A percentile compares a stretch with the other conserved stretches of the same genome.
Conservation (phyloP, 2,888 invertebrate genomes). For the Pyrrhosoma nymphula region DNA sequence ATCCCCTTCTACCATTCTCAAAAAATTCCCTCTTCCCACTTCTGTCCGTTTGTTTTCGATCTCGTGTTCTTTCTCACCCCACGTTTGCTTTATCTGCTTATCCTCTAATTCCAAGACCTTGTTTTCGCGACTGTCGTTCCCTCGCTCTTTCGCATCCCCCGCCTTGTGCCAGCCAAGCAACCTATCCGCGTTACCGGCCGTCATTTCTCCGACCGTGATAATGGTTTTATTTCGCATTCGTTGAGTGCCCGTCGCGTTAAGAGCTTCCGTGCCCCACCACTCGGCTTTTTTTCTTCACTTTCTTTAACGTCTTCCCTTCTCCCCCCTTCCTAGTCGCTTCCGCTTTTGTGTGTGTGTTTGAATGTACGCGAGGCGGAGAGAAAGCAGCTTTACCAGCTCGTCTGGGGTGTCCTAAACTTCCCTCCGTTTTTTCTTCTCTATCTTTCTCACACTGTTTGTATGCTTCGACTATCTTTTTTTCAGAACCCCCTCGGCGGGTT, state of each 20-base stretch:
- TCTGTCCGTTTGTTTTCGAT: neutral
- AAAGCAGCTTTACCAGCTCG: neutral
- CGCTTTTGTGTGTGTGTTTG: neutral
- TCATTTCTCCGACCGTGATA: conserved; percentile 8
- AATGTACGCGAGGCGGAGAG: neutral
- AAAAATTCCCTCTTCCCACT: neutral
- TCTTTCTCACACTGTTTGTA: neutral
- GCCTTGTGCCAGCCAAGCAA: neutral
- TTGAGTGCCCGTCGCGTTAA: conserved; percentile 28
- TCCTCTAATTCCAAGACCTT: too few relatives aligned
- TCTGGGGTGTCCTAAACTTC: neutral
- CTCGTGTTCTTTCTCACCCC: neutral
- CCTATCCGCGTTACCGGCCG: neutral
- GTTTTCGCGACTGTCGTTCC: neutral
- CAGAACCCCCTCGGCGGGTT: neutral
- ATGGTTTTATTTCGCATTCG: conserved; percentile 25
- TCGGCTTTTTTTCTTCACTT: neutral
- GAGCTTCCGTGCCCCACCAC: neutral
- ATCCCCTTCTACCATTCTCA: neutral
- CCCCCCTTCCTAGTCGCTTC: neutral
- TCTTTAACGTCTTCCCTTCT: neutral
- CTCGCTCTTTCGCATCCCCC: neutral
- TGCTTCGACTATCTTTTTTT: neutral
- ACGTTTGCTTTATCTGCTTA: too few relatives aligned
- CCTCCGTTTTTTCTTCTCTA: neutral